A percentile compares a stretch with the other conserved stretches of the same genome.
These are phyloP conservation scores for Brenthis daphne DNA, from an alignment of 2,888 invertebrate species.

Conservation along the genomic window DNA sequence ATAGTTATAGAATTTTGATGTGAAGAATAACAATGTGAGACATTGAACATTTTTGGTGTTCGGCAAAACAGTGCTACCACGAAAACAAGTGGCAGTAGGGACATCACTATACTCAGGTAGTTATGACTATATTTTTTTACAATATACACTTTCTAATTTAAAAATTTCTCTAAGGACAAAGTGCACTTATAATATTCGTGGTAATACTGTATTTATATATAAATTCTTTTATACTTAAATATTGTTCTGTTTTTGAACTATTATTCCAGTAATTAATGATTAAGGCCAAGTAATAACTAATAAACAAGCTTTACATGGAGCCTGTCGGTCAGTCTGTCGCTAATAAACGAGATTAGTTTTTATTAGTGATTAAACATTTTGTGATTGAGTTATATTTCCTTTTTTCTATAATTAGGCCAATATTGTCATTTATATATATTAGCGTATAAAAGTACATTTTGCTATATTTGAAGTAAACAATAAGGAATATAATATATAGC, in stretches of 20 bases:
- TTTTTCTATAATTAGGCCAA: constrained; percentile 47
- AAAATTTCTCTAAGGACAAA: constrained; percentile 35
- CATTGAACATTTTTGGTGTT: constrained; percentile 35
- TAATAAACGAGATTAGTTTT: constrained; percentile 28
- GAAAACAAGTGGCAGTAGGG: constrained; percentile 25
- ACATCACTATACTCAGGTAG: constrained; percentile 11
- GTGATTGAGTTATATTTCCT: constrained; percentile 22
- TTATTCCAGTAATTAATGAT: constrained; percentile 38
- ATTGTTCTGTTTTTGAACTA: constrained; percentile 49
- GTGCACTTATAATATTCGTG: constrained; percentile 47
- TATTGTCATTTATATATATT: constrained; percentile 41
- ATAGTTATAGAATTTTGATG: constrained; percentile 19
- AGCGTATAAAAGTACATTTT: constrained; percentile 47
- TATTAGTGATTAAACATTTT: constrained; percentile 23
- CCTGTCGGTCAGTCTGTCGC: constrained; percentile 22
- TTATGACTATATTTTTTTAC: constrained; percentile 5
- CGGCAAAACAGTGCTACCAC: constrained; percentile 35
- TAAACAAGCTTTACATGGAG: constrained; percentile 43
- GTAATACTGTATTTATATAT: constrained; percentile 46
- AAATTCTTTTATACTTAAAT: constrained; percentile 36
- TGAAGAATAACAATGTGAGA: constrained; percentile 29
- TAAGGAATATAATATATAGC: constrained; percentile 8
- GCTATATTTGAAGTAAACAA: constrained; percentile 45
- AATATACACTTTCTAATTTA: constrained; percentile 32
- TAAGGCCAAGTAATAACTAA: constrained; percentile 43